phyloP scores from a whole-genome alignment of 2,888 invertebrate genomes.

The Drosophila nigricruria region DNA sequence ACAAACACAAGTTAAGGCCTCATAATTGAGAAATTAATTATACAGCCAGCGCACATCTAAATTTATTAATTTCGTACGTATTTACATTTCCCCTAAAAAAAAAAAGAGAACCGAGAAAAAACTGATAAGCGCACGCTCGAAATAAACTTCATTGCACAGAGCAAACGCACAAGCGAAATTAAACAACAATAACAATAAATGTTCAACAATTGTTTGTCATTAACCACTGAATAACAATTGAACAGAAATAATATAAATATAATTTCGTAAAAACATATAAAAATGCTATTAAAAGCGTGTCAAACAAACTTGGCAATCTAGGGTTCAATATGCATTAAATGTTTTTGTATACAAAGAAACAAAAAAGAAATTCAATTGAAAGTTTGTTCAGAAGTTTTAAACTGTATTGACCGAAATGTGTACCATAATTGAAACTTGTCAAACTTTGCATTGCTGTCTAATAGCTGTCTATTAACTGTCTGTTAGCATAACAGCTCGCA shows the following conservation, averaged over 20 bases:
- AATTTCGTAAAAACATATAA: background rate
- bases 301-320: background rate
- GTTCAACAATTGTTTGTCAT: conserved; percentile 61
- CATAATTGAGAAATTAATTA: conserved; percentile 77
- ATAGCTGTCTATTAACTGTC: too few relatives aligned
- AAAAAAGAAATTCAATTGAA: background rate
- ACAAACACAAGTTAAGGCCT: conserved; percentile 69
- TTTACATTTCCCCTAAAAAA: conserved; percentile 43
- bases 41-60: conserved; percentile 53
- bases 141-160: conserved; percentile 34
- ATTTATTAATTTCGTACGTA: conserved; percentile 59
- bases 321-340: background rate
- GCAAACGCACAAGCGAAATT: conserved; percentile 25
- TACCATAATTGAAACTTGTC: background rate
- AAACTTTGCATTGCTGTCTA: background rate
- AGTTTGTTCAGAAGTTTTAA: background rate
- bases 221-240: conserved; percentile 26
- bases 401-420: background rate
- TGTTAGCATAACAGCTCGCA: background rate
- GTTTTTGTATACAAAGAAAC: background rate
- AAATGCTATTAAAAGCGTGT: background rate
- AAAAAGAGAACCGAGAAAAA: conserved; percentile 12
- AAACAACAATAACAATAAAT: conserved; percentile 27
- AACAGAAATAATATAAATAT: conserved; percentile 18
- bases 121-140: conserved; percentile 38